Base-by-base conservation (phyloP, 2,888 invertebrate genomes). In the Xanthorhoe designata region DNA sequence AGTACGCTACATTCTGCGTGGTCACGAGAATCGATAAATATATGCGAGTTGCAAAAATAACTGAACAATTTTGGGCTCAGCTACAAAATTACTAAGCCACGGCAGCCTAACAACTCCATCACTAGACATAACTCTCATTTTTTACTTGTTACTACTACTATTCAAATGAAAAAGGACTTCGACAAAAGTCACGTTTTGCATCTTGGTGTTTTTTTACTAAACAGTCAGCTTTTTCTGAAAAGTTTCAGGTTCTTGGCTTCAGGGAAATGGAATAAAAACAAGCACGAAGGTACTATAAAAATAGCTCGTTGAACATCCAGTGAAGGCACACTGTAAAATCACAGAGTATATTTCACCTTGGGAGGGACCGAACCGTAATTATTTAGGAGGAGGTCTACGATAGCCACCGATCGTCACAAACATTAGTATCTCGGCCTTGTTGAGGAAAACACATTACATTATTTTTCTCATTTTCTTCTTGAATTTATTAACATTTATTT, bases 301-400 rank as follows among this genome's bases (percentile, higher is more conserved):
- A 66, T 63, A 68, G 42, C 59, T 50, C 51, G 52, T 55, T 60
- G 66, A 70, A 69, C 61, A 70, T 67, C 61, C 49, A 54, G 57
- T 42, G 68, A 70, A 72, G 69, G 69, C 65, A 64, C 65, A 69
- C 71, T 73, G 73, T 75, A 78, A 77, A 79, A 82, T 79, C 76
- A 72, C 76, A 70, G 66, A 68, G 75, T 77, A 79, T 79, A 82
- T 79, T 77, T 73, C 69, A 76, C 66, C 65, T 60, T 54, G 68
- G 71, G 64, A 66, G 72, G 72, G 69, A 59, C 52, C 67, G 64
- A 73, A 81, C 80, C 82, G 79, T 81, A 81, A 83, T 84, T 80
- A 84, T 78, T 81, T 77, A 75, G 69, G 59, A 72, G 71, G 74
- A 73, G 74, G 74, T 75, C 68, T 63, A 70, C 75, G 66, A 71